Conservation (phyloP, 1,140 invertebrate species). For the Agrilus planipennis region DNA sequence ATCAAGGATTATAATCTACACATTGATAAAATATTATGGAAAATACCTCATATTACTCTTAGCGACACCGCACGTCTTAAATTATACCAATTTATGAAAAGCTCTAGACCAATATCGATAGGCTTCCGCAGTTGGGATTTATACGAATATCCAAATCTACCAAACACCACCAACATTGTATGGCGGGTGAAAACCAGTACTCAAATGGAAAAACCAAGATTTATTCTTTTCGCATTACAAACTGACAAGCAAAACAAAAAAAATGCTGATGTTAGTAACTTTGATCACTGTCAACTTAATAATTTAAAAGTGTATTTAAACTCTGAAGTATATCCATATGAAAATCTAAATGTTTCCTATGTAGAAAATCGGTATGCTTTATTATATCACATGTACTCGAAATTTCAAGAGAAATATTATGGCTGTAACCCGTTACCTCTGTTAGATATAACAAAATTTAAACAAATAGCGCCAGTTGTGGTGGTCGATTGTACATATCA, state of each 20-base stretch:
- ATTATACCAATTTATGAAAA: too few relatives aligned
- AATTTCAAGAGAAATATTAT: constrained; percentile 22
- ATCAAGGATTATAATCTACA: constrained; percentile 1
- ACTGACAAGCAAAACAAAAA: constrained; percentile 6
- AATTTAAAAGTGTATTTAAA: constrained; percentile 9
- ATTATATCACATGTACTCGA: constrained; percentile 20
- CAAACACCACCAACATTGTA: constrained; percentile 5
- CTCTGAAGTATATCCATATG: constrained; percentile 6
- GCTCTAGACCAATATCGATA: too few relatives aligned
- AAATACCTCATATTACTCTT: constrained; percentile 12
- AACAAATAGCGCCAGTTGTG: constrained; percentile 13
- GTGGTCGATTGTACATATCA: constrained; percentile 23
- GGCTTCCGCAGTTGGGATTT: constrained; percentile 12
- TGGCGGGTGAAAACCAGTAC: constrained; percentile 25
- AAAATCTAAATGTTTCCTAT: constrained; percentile 9
- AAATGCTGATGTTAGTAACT: constrained; percentile 6
- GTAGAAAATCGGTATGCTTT: constrained; percentile 1
- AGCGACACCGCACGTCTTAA: too few relatives aligned
- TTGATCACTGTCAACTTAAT: constrained; percentile 9
- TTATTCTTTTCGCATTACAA: constrained; percentile 8
- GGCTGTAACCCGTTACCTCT: constrained; percentile 8
- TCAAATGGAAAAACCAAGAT: constrained; percentile 21
- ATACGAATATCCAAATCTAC: background rate
- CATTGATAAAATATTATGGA: constrained; percentile 13
- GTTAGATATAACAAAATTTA: constrained; percentile 5